phyloP scores from a whole-genome alignment of 2,797 vertebrate species.

The Balearica regulorum region DNA sequence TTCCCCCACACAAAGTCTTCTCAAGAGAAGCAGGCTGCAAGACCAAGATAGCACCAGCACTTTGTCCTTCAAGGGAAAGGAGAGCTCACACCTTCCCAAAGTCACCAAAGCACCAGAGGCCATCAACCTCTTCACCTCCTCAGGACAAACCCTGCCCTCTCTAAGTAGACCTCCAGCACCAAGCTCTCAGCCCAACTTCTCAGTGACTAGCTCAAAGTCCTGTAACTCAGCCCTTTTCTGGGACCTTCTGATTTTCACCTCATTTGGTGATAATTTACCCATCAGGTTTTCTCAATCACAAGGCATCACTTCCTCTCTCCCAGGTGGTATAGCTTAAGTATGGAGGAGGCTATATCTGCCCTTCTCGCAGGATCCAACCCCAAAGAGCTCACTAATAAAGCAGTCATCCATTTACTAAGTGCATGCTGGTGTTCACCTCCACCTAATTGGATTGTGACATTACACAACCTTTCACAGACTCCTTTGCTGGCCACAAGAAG shows the following conservation, averaged over 20 bases:
- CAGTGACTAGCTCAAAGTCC: background rate
- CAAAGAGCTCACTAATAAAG: background rate
- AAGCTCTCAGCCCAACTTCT: background rate
- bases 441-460: rapidly evolving
- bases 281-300: background rate
- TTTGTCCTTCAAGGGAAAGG: background rate
- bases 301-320: background rate
- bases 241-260: background rate
- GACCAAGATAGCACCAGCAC: background rate
- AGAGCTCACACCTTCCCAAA: background rate
- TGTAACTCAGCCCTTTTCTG: background rate
- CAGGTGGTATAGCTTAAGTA: background rate
- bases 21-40: background rate
- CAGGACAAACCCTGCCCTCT: background rate
- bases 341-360: background rate
- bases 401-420: background rate
- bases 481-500: background rate
- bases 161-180: background rate
- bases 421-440: background rate
- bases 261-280: background rate
- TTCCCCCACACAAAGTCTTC: rapidly evolving
- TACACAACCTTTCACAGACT: background rate
- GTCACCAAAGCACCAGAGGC: background rate
- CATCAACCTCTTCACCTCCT: background rate
- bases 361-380: background rate